Evolutionary conservation across 2,888 invertebrate genomes (phyloP).

Genomic region (Cetonia aurata): DNA sequence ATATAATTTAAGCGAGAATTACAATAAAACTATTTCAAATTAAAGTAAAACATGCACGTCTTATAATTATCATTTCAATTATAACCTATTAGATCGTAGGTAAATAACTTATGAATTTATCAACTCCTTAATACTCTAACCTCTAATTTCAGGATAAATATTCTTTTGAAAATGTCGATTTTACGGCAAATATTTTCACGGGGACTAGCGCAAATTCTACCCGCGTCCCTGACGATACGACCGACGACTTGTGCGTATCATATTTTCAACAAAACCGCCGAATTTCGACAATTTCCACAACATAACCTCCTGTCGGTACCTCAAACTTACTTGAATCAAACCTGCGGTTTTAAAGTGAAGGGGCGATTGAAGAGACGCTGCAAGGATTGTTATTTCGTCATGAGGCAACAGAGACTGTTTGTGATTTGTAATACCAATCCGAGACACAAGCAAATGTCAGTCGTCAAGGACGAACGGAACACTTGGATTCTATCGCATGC

Average conservation of each 20-base stretch:
- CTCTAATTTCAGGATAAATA: background rate
- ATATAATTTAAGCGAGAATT: too few relatives aligned
- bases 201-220: background rate
- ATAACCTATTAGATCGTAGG: too few relatives aligned
- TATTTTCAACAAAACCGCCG: constrained; percentile 2
- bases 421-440: constrained; percentile 82
- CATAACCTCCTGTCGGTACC: constrained; percentile 24
- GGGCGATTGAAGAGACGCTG: constrained; percentile 79
- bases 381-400: constrained; percentile 82
- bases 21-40: too few relatives aligned
- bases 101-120: too few relatives aligned
- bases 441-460: constrained; percentile 86
- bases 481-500: constrained; percentile 84
- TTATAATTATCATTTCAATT: too few relatives aligned
- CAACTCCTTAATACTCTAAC: background rate
- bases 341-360: constrained; percentile 79
- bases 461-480: constrained; percentile 76
- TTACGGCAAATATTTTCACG: constrained; percentile 4
- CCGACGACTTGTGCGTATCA: constrained; percentile 2
- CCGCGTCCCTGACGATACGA: background rate
- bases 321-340: constrained; percentile 51
- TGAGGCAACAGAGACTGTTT: constrained; percentile 76
- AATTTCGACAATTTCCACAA: background rate
- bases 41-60: too few relatives aligned
- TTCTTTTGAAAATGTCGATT: constrained; percentile 18